These are phyloP conservation scores for Pseudococcus jackbeardsleyi DNA, from an alignment of 2,888 invertebrate species.

Conservation along the genomic window DNA sequence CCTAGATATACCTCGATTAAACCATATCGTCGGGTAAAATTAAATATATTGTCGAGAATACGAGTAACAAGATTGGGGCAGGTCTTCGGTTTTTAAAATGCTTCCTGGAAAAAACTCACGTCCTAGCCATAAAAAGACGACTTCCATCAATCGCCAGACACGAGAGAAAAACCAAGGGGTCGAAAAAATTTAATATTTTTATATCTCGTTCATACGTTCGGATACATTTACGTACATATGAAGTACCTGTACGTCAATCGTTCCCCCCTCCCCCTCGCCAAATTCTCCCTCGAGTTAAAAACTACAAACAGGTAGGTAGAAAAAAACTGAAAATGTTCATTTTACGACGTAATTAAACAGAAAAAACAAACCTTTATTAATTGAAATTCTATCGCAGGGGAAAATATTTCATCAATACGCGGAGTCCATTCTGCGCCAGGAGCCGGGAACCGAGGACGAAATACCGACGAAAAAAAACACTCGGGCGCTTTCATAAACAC, in stretches of 20 bases:
- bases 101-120: background rate
- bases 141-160: background rate
- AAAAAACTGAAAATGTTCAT: conserved; percentile 11
- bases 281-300: background rate
- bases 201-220: background rate
- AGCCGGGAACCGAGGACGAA: background rate
- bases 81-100: background rate
- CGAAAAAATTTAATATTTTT: background rate
- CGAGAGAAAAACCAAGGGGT: background rate
- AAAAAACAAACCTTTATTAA: conserved; percentile 39
- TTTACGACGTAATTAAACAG: conserved; percentile 55
- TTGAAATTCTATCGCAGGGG: conserved; percentile 51
- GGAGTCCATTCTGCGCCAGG: conserved; percentile 9
- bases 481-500: conserved; percentile 31
- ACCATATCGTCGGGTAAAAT: background rate
- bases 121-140: background rate
- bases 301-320: background rate
- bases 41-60: background rate
- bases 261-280: background rate
- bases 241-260: background rate
- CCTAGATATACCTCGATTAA: conserved; percentile 6
- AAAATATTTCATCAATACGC: conserved; percentile 40
- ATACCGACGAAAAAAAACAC: conserved; percentile 4
- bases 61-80: background rate
- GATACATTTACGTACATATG: background rate